Percentiles rank a stretch among this genome's conserved stretches.
phyloP scores from a whole-genome alignment of 2,888 invertebrate genomes.

The Tetragonula carbonaria region DNA sequence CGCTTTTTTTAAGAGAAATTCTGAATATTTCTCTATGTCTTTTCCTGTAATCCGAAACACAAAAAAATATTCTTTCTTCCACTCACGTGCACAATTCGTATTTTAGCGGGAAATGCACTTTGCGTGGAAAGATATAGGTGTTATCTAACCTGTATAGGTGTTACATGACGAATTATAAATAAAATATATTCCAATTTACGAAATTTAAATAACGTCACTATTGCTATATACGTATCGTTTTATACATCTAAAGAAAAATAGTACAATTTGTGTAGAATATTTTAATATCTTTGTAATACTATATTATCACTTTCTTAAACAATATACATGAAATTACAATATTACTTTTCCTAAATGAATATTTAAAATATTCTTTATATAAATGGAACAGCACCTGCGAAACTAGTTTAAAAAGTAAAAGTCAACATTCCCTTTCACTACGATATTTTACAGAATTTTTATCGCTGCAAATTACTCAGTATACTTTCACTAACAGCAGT shows the following conservation, averaged over 20 bases:
- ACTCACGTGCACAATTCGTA: no score
- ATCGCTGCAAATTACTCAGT: neutral
- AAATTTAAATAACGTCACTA: no score
- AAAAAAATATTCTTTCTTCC: no score
- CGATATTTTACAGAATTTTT: neutral
- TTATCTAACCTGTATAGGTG: no score
- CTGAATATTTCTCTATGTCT: no score
- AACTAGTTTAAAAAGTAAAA: conserved; percentile 33
- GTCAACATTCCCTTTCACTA: conserved; percentile 35
- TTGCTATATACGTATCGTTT: neutral
- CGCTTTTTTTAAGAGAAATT: no score
- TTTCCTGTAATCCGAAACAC: no score
- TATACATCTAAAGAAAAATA: no score
- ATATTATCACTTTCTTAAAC: neutral
- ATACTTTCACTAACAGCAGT: conserved; percentile 3
- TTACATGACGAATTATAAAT: no score
- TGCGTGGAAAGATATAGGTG: no score
- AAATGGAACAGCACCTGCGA: conserved; percentile 9
- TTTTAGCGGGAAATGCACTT: no score
- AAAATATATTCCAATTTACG: no score
- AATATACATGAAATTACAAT: neutral
- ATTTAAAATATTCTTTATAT: neutral
- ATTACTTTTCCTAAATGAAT: neutral
- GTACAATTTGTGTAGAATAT: neutral
- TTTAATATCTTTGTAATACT: neutral